Evolutionary conservation across 2,113 vertebrate species (phyloP).

Genomic region (Spheniscus mendiculus): DNA sequence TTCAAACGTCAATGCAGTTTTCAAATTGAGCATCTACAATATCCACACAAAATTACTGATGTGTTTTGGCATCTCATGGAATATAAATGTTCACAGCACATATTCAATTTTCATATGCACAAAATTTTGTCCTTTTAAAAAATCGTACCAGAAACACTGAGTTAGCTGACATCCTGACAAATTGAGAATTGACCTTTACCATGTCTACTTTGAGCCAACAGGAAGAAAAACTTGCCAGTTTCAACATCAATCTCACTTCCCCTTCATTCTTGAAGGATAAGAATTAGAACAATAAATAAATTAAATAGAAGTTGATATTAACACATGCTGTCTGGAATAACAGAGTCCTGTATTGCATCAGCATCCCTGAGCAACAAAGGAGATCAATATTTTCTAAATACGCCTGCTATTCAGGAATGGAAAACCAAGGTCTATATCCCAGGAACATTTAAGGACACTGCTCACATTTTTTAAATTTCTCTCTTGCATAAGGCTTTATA

Average conservation of each 20-base stretch:
- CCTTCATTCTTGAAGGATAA: conserved; percentile 34
- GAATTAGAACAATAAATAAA: conserved; percentile 58
- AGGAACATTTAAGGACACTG: not conserved
- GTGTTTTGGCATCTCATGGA: not conserved
- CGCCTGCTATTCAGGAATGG: not conserved
- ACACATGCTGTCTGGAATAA: conserved; percentile 10
- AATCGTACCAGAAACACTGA: not conserved
- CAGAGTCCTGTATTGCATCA: not conserved
- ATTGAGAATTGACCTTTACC: conserved; percentile 42
- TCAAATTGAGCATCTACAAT: not conserved
- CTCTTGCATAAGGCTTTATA: not conserved
- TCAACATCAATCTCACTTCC: conserved; percentile 47
- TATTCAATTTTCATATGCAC: not conserved
- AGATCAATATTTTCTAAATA: conserved; percentile 44
- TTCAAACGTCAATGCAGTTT: not conserved
- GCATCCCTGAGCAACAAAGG: conserved; percentile 6
- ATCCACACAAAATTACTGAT: not conserved
- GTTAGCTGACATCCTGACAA: conserved; percentile 21
- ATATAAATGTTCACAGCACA: not conserved
- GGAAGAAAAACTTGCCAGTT: conserved; percentile 53
- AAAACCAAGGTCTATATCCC: not conserved
- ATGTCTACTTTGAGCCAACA: conserved; percentile 8
- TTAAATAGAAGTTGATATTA: conserved; percentile 2
- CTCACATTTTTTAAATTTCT: not conserved
- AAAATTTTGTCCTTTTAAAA: not conserved